Conservation (phyloP, 2,888 invertebrate genomes). For the Colostygia pectinataria region DNA sequence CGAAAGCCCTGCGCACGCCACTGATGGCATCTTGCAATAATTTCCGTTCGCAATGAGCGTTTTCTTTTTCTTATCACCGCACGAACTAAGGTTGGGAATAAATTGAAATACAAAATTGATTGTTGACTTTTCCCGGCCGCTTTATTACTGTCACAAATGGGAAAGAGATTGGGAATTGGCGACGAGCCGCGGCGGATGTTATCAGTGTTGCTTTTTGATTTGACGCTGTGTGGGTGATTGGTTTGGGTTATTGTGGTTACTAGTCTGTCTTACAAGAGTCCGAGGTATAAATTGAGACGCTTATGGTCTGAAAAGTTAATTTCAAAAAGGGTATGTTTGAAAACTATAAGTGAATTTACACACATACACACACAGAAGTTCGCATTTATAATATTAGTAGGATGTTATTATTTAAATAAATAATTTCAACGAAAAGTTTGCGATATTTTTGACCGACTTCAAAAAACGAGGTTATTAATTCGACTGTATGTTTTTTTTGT, state of each 20-base stretch:
- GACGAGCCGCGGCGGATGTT: constrained; percentile 61
- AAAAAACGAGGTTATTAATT: no score
- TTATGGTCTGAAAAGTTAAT: no score
- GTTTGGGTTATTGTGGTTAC: constrained; percentile 30
- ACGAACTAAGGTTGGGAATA: constrained; percentile 82
- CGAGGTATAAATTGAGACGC: no score
- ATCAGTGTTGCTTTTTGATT: constrained; percentile 54
- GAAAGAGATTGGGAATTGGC: constrained; percentile 80
- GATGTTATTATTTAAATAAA: no score
- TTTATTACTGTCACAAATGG: constrained; percentile 83
- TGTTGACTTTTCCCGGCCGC: constrained; percentile 81
- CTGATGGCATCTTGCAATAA: constrained; percentile 83
- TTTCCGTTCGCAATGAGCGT: constrained; percentile 82
- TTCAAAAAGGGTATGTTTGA: no score
- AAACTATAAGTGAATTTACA: no score
- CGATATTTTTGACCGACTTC: no score
- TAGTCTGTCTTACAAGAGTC: no score
- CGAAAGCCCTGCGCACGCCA: constrained; percentile 67
- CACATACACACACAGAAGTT: no score
- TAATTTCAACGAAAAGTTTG: no score
- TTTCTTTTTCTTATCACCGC: constrained; percentile 82
- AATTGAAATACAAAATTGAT: constrained; percentile 84
- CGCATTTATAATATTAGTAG: no score
- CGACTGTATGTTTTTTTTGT: no score
- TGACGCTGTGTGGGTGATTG: constrained; percentile 45